Evolutionary conservation across 1,140 invertebrate species (phyloP).

Genomic region (Zaprionus nigranus): DNA sequence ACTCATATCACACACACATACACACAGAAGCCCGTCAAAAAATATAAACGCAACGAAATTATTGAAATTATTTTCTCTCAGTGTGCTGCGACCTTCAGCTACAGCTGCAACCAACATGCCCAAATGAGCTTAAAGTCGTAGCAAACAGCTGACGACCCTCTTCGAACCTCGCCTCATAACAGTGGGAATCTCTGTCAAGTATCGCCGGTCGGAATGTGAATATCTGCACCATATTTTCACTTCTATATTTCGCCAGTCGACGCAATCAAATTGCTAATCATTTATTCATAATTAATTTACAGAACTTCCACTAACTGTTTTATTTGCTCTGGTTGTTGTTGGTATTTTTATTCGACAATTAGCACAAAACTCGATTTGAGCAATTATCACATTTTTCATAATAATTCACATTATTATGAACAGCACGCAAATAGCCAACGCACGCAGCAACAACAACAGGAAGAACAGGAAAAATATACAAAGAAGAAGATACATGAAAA

Average conservation of each 20-base stretch:
- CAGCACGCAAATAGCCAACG: slow-evolving; percentile 50
- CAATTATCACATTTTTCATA: slow-evolving; percentile 68
- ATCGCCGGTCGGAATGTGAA: neutral
- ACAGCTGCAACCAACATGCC: slow-evolving; percentile 24
- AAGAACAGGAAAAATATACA: neutral
- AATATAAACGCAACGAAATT: neutral
- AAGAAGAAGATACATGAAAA: neutral
- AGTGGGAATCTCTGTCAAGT: no score
- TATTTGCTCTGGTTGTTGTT: slow-evolving; percentile 1
- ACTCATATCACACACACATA: neutral
- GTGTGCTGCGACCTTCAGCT: slow-evolving; percentile 33
- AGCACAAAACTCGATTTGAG: slow-evolving; percentile 49
- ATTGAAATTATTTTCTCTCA: slow-evolving; percentile 10
- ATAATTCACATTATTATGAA: slow-evolving; percentile 40
- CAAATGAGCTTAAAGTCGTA: slow-evolving; percentile 11
- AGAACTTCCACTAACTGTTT: slow-evolving; percentile 35
- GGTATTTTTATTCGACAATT: slow-evolving; percentile 54
- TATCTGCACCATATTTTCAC: slow-evolving; percentile 6
- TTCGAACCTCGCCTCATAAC: no score
- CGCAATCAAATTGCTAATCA: slow-evolving; percentile 32
- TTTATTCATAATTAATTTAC: slow-evolving; percentile 54
- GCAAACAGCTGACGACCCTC: neutral
- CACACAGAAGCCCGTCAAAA: neutral
- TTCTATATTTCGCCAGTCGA: slow-evolving; percentile 55
- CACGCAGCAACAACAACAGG: slow-evolving; percentile 38